These are phyloP conservation scores for Dicrostonyx torquatus DNA, from an alignment of 2,797 vertebrate species.

Conservation along the genomic window DNA sequence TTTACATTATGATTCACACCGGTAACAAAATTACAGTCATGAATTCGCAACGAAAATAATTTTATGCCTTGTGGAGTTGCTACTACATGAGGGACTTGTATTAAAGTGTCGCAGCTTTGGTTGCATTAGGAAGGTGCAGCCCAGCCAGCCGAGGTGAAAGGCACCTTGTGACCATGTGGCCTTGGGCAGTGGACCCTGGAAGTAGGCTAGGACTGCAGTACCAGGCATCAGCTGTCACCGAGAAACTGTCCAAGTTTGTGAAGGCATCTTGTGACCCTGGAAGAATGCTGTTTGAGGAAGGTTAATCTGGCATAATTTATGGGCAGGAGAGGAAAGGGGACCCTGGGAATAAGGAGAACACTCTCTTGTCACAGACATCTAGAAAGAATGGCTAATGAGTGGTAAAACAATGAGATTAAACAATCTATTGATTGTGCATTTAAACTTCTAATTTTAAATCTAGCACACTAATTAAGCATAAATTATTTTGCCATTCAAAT, in stretches of 20 bases:
- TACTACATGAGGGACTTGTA: background rate
- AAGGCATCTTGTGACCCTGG: background rate
- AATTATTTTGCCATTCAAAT: constrained; percentile 83
- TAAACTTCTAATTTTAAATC: constrained; percentile 78
- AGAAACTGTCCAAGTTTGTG: background rate
- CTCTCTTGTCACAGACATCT: background rate
- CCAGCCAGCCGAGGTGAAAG: fast-evolving
- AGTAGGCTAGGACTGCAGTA: fast-evolving
- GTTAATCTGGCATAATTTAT: background rate
- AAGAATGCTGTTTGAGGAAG: background rate
- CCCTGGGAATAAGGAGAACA: background rate
- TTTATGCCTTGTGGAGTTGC: background rate
- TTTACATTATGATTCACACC: background rate
- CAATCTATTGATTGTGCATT: constrained; percentile 70
- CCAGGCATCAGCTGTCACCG: fast-evolving
- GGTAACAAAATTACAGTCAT: background rate
- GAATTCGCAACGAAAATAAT: background rate
- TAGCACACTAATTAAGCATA: constrained; percentile 79
- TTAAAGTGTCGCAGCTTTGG: background rate
- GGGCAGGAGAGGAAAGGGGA: background rate
- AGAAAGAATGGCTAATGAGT: constrained; percentile 35
- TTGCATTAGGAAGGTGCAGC: background rate
- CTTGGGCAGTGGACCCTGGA: fast-evolving
- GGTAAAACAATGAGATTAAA: constrained; percentile 66
- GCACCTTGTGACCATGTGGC: fast-evolving